phyloP scores from a whole-genome alignment of 2,797 vertebrate genomes.

The Melanotaenia nigrans region DNA sequence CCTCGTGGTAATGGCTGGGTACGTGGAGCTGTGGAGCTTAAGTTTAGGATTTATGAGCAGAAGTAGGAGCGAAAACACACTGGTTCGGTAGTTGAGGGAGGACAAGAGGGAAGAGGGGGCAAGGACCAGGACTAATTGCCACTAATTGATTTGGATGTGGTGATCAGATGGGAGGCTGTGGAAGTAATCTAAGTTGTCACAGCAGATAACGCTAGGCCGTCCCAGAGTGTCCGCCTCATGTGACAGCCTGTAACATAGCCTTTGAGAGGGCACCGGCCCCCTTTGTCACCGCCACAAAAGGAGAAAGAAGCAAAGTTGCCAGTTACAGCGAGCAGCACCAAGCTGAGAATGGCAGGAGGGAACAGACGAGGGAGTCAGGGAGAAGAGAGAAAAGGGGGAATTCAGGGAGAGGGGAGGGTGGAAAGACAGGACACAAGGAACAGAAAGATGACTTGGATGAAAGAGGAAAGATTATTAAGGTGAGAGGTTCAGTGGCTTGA shows the following conservation, averaged over 20 bases:
- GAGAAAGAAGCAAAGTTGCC: constrained; percentile 72
- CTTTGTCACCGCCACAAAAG: constrained; percentile 81
- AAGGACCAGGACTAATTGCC: constrained; percentile 82
- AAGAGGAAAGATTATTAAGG: constrained; percentile 18
- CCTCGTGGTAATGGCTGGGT: too few species aligned
- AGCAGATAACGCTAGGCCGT: constrained; percentile 82
- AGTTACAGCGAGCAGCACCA: constrained; percentile 66
- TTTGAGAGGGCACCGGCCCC: constrained; percentile 80
- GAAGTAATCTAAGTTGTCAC: constrained; percentile 87
- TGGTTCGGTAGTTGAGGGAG: neutral
- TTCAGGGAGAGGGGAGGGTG: neutral
- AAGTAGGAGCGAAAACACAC: too few species aligned
- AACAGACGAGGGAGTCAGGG: constrained; percentile 6
- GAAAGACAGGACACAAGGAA: neutral
- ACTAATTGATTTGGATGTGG: constrained; percentile 88
- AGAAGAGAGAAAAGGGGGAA: neutral
- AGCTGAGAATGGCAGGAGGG: constrained; percentile 10
- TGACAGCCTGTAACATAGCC: constrained; percentile 85
- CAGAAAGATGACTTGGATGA: constrained; percentile 33
- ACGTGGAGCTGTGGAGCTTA: too few species aligned
- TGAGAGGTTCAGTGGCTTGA: neutral
- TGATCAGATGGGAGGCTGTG: constrained; percentile 85
- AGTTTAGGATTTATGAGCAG: too few species aligned
- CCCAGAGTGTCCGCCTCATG: constrained; percentile 85
- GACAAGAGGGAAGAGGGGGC: constrained; percentile 11